Evolutionary conservation across 2,888 invertebrate species (phyloP), one percentile per base, ranked within the genome.

Genomic region (Lithophane socia): DNA sequence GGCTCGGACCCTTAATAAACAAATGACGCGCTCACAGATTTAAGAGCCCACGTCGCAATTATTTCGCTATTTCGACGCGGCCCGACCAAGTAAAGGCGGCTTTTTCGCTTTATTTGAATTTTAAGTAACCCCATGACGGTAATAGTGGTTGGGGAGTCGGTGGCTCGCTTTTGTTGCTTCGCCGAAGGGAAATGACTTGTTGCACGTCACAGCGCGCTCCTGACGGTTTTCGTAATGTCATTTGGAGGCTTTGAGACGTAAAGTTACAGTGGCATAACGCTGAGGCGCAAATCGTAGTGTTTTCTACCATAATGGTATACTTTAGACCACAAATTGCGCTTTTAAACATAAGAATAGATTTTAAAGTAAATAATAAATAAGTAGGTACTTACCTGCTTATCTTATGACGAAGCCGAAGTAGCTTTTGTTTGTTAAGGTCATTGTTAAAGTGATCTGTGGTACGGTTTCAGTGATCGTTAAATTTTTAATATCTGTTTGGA

Each of bases 1-100:
- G 91, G 92, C 91, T 86, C 89, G 89, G 93, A 86, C 91, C 92
- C 92, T 93, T 95, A 95, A 95, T 95, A 95, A 95, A 95, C 95
- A 95, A 95, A 95, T 95, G 95, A 95, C 94, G 94, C 92, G 90
- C 87, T 89, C 85, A 79, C 91, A 91, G 94, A 95, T 95, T 95
- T 95, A 95, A 94, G 91, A 91, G 89, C 90, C 80, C 84, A 86
- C 91, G 92, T 91, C 91, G 95, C 95, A 95, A 95, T 95, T 95
- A 95, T 95, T 95, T 95, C 91, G 91, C 94, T 94, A 93, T 94
- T 94, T 92, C 92, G 91, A 93, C 92, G 93, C 91, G 90, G 89
- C 90, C 83, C 88, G 87, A 78, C 88, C 83, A 88, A 86, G 87
- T 82, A 87, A 90, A 91, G 91, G 92, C 93, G 92, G 93, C 92